Conservation (phyloP, 2,113 vertebrate species). For the Todiramphus saurophagus region DNA sequence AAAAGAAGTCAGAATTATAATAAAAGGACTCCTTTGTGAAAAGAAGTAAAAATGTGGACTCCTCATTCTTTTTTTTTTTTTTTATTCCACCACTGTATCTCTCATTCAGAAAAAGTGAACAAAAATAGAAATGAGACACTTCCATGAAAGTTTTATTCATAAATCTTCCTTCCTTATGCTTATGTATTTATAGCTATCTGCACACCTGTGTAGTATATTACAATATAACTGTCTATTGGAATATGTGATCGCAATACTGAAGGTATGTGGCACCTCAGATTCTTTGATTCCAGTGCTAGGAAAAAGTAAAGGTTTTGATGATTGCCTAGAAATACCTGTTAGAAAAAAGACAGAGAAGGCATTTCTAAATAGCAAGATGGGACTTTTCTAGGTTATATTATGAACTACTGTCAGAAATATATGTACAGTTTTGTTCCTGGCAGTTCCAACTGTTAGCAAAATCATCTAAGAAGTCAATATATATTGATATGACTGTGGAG, state of each 20-base stretch:
- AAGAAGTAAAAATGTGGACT: not conserved
- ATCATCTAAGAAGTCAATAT: conserved; percentile 27
- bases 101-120: not conserved
- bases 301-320: not conserved
- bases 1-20: not conserved
- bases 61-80: not conserved
- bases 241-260: not conserved
- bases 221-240: not conserved
- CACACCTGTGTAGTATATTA: not conserved
- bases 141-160: not conserved
- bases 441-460: conserved; percentile 19
- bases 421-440: not conserved
- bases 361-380: not conserved
- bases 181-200: rapidly evolving
- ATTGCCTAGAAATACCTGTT: not conserved
- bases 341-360: not conserved
- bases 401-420: not conserved
- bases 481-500: conserved; percentile 47
- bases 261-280: not conserved
- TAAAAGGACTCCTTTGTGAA: not conserved
- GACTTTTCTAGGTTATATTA: conserved; percentile 2
- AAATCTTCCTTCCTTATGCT: not conserved
- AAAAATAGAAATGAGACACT: not conserved
- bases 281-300: not conserved
- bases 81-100: not conserved